Conservation (phyloP, 2,797 vertebrate species). For the Hypotaenidia philippensis region DNA sequence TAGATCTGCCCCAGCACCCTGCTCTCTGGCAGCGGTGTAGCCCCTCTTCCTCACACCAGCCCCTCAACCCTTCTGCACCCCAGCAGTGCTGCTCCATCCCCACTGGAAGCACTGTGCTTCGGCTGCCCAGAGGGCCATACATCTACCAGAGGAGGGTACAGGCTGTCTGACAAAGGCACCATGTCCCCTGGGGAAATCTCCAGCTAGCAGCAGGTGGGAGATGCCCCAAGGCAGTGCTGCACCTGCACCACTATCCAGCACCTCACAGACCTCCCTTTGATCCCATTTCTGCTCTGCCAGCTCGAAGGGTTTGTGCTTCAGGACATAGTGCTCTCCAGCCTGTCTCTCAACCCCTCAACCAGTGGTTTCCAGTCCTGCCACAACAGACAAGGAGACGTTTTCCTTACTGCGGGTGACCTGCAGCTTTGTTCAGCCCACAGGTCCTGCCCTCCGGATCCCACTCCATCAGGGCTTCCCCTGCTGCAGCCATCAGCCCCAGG, state of each 20-base stretch:
- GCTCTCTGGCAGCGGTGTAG: neutral
- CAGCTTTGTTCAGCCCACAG: neutral
- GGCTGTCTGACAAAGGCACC: neutral
- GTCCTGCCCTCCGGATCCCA: neutral
- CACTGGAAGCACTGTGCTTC: neutral
- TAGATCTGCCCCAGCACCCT: neutral
- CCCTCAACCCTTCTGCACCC: neutral
- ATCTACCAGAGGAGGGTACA: neutral
- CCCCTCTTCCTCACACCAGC: neutral
- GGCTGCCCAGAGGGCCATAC: neutral
- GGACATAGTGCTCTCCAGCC: neutral
- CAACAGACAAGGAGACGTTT: fast-evolving
- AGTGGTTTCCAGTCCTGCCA: neutral
- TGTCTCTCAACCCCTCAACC: neutral
- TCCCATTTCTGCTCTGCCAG: neutral
- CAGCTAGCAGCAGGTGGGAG: neutral
- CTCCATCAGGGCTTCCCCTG: neutral
- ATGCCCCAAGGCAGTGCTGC: neutral
- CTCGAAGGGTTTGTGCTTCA: neutral
- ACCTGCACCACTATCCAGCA: neutral
- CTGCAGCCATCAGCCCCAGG: neutral
- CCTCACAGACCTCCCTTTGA: neutral
- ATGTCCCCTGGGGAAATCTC: neutral
- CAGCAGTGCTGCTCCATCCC: neutral
- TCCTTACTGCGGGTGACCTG: neutral